Base-by-base conservation (phyloP, 2,888 invertebrate species). In the Pachliopta kotzebuea region DNA sequence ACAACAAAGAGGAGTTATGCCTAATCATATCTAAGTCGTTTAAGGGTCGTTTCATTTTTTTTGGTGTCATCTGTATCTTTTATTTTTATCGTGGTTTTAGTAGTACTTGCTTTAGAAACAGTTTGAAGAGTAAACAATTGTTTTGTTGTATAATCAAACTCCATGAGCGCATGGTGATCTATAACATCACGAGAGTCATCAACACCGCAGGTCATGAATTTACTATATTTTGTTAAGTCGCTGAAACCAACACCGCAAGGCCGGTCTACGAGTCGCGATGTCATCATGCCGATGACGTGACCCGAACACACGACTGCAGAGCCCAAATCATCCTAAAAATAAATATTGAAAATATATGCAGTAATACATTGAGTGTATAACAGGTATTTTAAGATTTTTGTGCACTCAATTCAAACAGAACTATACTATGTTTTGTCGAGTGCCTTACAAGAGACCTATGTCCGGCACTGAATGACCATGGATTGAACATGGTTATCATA, bases 161-260 rank as follows among this genome's bases (percentile, higher is more conserved):
- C 61, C 74, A 81, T 73, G 37, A 68, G 68, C 2, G 74, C 74
- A 2, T 84, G 82, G 24, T 80, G 77, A 29, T 77, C 76, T 49
- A 87, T 74, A 14, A 89, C 80, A 64, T 90, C 89, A 52, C 88
- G 81, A 0, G 90, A 81, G 65, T 87, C 89, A 56, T 90, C 90
- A 8, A 90, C 87, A 1, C 84, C 89, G 64, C 90, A 90, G 0
- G 81, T 86, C n/a, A 90, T 65, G 72, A 89, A 90, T 72, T 88
- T 90, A 56, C 69, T 71, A 67, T 80, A 85, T 20, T 71, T 68
- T 21, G 73, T 69, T 24, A 90, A 68, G 70, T 90, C 86, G 7
- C 88, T 54, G 71, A 84, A 90, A 2, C 90, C 90, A 0, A 85
- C 76, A 9, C 90, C 88, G 68, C 90, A 89, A 0, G 90, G 89